phyloP scores from a whole-genome alignment of 2,113 vertebrate species.

The Carollia perspicillata region DNA sequence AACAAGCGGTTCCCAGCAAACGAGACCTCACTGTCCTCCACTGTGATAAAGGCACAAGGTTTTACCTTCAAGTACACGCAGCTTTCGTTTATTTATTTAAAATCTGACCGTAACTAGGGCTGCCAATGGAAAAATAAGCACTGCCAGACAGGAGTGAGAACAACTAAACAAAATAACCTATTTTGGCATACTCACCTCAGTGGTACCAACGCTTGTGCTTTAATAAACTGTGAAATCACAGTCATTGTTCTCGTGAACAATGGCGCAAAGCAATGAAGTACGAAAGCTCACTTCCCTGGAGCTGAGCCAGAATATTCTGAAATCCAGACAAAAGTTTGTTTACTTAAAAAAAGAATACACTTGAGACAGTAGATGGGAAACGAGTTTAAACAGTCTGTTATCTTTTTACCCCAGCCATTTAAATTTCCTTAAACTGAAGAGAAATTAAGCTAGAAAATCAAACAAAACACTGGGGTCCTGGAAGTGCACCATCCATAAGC shows the following conservation, averaged over 20 bases:
- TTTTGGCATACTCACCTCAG: not conserved
- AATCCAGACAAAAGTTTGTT: conserved; percentile 49
- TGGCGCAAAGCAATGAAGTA: conserved; percentile 18
- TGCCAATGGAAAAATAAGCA: conserved; percentile 39
- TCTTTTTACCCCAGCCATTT: not conserved
- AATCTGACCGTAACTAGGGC: not conserved
- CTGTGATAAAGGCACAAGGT: not conserved
- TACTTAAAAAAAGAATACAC: conserved; percentile 41
- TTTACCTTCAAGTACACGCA: not conserved
- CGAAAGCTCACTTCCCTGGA: conserved; percentile 28
- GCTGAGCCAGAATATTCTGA: conserved; percentile 15
- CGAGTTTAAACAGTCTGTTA: conserved; percentile 41
- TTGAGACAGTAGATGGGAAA: conserved; percentile 38
- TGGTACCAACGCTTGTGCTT: conserved; percentile 12
- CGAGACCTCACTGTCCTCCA: not conserved
- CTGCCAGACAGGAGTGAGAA: conserved; percentile 40
- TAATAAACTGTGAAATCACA: conserved; percentile 57
- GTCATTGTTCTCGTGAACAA: conserved; percentile 58
- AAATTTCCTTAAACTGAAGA: conserved; percentile 51
- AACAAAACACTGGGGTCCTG: not conserved
- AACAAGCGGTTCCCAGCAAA: not conserved
- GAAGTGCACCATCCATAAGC: not conserved
- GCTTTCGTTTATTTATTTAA: conserved; percentile 27
- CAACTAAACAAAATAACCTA: conserved; percentile 50
- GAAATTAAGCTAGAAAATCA: conserved; percentile 28